phyloP scores from a whole-genome alignment of 2,113 vertebrate genomes.

The Balaeniceps rex region DNA sequence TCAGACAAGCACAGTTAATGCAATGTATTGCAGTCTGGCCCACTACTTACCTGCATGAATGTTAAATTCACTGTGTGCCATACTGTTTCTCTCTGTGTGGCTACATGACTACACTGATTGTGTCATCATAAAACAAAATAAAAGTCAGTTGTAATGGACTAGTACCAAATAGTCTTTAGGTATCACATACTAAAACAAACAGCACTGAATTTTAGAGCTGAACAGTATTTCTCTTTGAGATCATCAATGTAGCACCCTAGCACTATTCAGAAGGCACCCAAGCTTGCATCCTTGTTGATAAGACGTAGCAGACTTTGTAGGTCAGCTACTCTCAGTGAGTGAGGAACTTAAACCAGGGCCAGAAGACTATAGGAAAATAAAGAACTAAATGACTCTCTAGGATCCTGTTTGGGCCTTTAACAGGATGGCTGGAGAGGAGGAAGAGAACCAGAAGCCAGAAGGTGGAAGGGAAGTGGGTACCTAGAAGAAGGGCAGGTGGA shows the following conservation, averaged over 20 bases:
- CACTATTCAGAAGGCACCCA: background rate
- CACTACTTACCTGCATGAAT: background rate
- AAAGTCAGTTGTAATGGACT: background rate
- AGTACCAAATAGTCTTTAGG: background rate
- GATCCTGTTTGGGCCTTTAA: background rate
- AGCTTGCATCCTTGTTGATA: background rate
- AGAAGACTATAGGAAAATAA: background rate
- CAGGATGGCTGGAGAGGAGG: background rate
- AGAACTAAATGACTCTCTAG: background rate
- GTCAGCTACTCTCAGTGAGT: background rate
- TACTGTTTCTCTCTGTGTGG: background rate
- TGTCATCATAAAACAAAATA: background rate
- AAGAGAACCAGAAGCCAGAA: background rate
- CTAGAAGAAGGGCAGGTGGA: background rate
- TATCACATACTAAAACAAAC: background rate
- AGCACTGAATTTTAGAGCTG: background rate
- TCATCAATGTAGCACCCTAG: background rate
- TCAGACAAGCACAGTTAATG: conserved; percentile 6
- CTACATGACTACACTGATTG: background rate
- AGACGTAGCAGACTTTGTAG: background rate
- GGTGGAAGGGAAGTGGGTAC: background rate
- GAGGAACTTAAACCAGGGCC: background rate
- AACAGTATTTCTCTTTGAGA: background rate
- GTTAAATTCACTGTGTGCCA: background rate
- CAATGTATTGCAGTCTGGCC: background rate